Percentiles rank a stretch among this genome's conserved stretches.
These are phyloP conservation scores for Galeopterus variegatus DNA, from an alignment of 2,113 vertebrate species.

Conservation along the genomic window DNA sequence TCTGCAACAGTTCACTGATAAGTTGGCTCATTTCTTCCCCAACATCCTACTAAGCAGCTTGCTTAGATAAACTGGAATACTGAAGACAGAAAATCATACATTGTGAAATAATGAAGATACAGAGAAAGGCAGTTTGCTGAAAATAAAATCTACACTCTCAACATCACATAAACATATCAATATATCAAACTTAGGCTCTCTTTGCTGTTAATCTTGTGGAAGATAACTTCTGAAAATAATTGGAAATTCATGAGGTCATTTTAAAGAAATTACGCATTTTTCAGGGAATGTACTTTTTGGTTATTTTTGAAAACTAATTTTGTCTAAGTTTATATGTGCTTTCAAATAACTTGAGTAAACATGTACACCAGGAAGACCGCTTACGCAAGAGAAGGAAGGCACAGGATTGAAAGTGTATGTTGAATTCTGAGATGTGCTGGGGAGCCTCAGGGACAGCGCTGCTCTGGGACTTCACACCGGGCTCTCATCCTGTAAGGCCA, in stretches of 20 bases:
- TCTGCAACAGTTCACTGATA: neutral
- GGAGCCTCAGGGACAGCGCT: conserved; percentile 90
- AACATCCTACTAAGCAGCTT: neutral
- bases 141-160: conserved; percentile 58
- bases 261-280: neutral
- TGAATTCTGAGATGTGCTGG: conserved; percentile 92
- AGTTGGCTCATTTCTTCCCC: neutral
- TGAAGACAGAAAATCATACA: conserved; percentile 72
- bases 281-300: neutral
- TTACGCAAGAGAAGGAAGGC: conserved; percentile 89
- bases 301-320: conserved; percentile 46
- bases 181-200: conserved; percentile 66
- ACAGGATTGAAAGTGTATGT: conserved; percentile 90
- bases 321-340: neutral
- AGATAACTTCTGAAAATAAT: conserved; percentile 90
- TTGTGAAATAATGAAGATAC: neutral
- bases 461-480: conserved; percentile 86
- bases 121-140: conserved; percentile 76
- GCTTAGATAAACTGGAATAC: conserved; percentile 62
- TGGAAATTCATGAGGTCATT: neutral
- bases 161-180: conserved; percentile 58
- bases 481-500: too few species aligned
- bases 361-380: neutral
- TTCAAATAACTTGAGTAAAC: neutral
- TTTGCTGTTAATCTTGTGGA: conserved; percentile 89